A percentile compares a stretch with the other conserved stretches of the same genome.
Evolutionary conservation across 2,797 vertebrate species (phyloP).

Genomic region (Syndactyla subalaris): DNA sequence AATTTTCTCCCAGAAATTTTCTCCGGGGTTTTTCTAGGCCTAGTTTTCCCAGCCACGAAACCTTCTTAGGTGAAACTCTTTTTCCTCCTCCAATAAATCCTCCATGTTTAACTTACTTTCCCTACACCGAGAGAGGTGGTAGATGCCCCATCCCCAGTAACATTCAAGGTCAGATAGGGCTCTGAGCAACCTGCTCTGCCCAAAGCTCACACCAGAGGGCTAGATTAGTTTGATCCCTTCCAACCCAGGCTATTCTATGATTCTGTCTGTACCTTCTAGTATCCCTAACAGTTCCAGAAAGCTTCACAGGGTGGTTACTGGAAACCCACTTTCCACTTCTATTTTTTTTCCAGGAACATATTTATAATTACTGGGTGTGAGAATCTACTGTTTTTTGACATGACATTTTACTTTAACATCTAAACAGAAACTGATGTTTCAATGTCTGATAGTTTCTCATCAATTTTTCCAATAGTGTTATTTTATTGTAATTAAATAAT

Average conservation of each 20-base stretch:
- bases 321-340: neutral
- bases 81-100: neutral
- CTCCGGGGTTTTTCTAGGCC: neutral
- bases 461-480: neutral
- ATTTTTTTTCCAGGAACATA: neutral
- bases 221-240: neutral
- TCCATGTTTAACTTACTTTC: neutral
- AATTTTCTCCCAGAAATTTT: neutral
- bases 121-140: neutral
- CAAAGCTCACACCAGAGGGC: neutral
- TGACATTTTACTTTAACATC: neutral
- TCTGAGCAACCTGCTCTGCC: neutral
- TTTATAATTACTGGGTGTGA: neutral
- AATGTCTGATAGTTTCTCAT: neutral
- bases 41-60: neutral
- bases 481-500: neutral
- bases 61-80: neutral
- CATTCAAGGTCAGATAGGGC: neutral
- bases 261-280: neutral
- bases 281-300: neutral
- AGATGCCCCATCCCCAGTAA: neutral
- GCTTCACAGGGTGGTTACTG: neutral
- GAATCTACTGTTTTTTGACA: neutral
- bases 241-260: neutral
- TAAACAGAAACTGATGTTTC: neutral